Percentiles rank a stretch among this genome's conserved stretches.
phyloP scores from a whole-genome alignment of 2,113 vertebrate species.

The Melospiza melodia region DNA sequence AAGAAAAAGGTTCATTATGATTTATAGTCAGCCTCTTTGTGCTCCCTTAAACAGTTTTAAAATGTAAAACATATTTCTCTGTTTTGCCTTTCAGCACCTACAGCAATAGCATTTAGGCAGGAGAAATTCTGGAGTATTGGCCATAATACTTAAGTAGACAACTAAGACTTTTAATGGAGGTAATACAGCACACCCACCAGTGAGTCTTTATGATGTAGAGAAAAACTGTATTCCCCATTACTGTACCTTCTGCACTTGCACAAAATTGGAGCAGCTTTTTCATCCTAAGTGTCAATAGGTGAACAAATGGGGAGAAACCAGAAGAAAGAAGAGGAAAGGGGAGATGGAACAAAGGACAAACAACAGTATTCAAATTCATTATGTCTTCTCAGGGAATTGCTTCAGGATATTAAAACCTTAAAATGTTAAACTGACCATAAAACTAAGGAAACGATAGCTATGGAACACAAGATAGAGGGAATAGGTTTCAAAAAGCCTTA shows the following conservation, averaged over 20 bases:
- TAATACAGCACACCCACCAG: conserved; percentile 4
- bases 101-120: conserved; percentile 10
- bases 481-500: not conserved
- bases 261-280: conserved; percentile 31
- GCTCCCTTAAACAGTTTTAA: conserved; percentile 31
- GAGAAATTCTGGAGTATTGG: conserved; percentile 27
- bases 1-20: conserved; percentile 42
- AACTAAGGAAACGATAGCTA: conserved; percentile 1
- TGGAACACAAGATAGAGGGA: conserved; percentile 32
- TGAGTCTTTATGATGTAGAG: not conserved
- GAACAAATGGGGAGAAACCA: conserved; percentile 2
- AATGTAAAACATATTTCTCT: conserved; percentile 10
- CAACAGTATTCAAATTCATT: not conserved
- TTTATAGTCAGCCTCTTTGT: conserved; percentile 22
- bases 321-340: not conserved
- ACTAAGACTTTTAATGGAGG: conserved; percentile 8
- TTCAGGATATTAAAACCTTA: not conserved
- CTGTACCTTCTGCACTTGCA: conserved; percentile 14
- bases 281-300: not conserved
- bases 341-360: conserved; percentile 1
- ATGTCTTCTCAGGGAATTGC: not conserved
- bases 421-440: conserved; percentile 8
- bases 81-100: conserved; percentile 15
- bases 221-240: not conserved
- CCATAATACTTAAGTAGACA: not conserved